Percentiles rank a stretch among this genome's conserved stretches.
These are phyloP conservation scores for Gyps fulvus DNA, from an alignment of 2,113 vertebrate species.

Conservation along the genomic window DNA sequence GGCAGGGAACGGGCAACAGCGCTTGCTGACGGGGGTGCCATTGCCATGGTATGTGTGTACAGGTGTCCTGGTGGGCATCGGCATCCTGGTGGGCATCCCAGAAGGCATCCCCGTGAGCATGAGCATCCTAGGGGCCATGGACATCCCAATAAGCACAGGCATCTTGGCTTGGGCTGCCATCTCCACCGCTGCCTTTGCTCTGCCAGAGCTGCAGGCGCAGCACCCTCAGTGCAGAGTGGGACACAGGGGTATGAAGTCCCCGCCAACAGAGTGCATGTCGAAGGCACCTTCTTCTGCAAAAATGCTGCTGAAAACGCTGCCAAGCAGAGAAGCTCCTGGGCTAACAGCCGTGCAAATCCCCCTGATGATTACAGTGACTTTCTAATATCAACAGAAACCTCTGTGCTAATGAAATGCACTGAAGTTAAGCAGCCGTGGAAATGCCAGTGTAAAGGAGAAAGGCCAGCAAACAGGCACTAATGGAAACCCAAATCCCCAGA, in stretches of 20 bases:
- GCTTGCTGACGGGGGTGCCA: background rate
- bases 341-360: constrained; percentile 44
- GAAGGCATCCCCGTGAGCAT: background rate
- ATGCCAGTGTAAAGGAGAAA: constrained; percentile 58
- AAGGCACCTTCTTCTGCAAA: constrained; percentile 2
- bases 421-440: constrained; percentile 63
- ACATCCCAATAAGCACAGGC: accelerated
- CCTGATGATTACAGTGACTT: constrained; percentile 55
- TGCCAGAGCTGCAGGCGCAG: background rate
- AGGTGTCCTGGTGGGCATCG: background rate
- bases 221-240: background rate
- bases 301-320: background rate
- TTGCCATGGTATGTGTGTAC: background rate
- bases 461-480: constrained; percentile 54
- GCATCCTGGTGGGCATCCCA: background rate
- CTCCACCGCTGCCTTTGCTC: background rate
- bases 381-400: constrained; percentile 53
- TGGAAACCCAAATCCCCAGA: constrained; percentile 67
- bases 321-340: background rate
- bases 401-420: constrained; percentile 48
- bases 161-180: background rate
- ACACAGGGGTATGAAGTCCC: background rate
- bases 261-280: background rate
- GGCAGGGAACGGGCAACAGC: background rate
- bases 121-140: background rate